phyloP scores from a whole-genome alignment of 2,797 vertebrate genomes.

The Macrochelys suwanniensis region DNA sequence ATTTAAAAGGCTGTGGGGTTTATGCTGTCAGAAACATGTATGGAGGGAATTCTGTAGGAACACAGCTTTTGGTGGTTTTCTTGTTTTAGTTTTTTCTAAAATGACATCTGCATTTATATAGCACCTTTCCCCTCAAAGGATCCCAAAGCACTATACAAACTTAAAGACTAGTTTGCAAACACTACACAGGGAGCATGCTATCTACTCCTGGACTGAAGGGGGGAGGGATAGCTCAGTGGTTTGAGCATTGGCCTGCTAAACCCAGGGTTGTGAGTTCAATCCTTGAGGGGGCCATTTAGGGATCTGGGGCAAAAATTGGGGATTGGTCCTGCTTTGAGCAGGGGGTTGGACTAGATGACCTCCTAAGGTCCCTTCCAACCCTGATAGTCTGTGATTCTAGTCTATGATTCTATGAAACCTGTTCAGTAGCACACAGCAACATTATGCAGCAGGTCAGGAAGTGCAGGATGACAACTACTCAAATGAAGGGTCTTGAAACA shows the following conservation, averaged over 20 bases:
- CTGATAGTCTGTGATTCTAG: too few species aligned
- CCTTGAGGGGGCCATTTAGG: too few species aligned
- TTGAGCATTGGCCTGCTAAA: too few species aligned
- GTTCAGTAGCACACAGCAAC: accelerated
- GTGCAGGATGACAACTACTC: accelerated
- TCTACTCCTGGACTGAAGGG: not conserved
- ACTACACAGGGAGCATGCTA: accelerated
- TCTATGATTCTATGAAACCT: not conserved
- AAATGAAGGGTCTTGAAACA: not conserved
- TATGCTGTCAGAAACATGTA: not conserved
- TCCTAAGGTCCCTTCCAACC: too few species aligned
- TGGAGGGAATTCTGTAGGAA: conserved; percentile 27
- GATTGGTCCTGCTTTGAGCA: too few species aligned
- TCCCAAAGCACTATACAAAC: not conserved
- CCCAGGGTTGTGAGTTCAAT: too few species aligned
- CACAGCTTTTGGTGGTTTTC: conserved; percentile 15
- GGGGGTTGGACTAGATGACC: too few species aligned
- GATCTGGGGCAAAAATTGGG: too few species aligned
- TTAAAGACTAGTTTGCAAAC: not conserved
- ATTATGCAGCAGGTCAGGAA: not conserved
- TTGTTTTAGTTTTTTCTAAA: not conserved
- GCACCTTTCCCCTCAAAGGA: accelerated
- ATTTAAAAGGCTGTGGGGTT: not conserved
- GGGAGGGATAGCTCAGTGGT: too few species aligned
- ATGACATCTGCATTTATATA: not conserved